phyloP scores from a whole-genome alignment of 2,888 invertebrate species.

The Oligia latruncula region DNA sequence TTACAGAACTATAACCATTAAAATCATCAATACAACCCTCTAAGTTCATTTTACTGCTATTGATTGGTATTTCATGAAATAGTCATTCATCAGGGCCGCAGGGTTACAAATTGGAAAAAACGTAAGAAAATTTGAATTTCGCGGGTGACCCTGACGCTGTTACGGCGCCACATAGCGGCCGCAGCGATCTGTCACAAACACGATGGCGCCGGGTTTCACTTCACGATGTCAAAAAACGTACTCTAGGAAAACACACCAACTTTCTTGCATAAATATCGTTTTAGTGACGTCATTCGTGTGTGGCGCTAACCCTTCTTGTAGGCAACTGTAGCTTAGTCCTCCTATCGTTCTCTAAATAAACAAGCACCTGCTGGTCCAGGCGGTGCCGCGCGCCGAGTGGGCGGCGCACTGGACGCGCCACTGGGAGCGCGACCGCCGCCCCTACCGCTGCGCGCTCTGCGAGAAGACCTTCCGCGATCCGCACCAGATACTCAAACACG shows the following conservation, averaged over 20 bases:
- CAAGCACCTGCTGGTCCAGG: constrained; percentile 62
- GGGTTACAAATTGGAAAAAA: no score
- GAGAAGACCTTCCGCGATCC: constrained; percentile 85
- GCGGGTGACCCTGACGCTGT: no score
- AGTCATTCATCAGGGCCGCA: no score
- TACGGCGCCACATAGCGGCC: neutral
- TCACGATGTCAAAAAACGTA: neutral
- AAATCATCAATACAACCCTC: no score
- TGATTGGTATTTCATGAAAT: no score
- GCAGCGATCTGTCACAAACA: neutral
- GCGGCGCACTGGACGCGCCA: constrained; percentile 82
- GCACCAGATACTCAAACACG: constrained; percentile 84
- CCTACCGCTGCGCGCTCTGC: constrained; percentile 86
- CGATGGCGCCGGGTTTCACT: no score
- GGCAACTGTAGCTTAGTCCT: no score
- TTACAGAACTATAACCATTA: no score
- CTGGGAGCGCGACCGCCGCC: constrained; percentile 83
- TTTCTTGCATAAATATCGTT: neutral
- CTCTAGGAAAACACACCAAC: neutral
- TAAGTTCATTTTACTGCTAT: no score
- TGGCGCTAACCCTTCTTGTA: neutral
- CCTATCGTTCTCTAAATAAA: neutral
- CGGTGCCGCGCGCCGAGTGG: constrained; percentile 75
- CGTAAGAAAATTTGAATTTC: no score
- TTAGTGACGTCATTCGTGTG: neutral